Conservation (phyloP, 2,113 vertebrate species). For the Mellivora capensis region DNA sequence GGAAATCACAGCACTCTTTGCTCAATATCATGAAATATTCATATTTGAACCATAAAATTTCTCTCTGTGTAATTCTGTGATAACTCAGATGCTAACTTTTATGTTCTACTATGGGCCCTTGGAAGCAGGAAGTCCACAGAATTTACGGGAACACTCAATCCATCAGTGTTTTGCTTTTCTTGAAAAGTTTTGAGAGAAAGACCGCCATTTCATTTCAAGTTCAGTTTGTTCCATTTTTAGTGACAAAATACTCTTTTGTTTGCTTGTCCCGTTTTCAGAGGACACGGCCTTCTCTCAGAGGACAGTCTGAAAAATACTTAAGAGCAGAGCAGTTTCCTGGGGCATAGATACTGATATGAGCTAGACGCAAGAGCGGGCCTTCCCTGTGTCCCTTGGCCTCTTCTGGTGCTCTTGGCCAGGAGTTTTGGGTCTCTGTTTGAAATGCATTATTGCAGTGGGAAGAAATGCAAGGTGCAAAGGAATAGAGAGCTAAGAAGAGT, state of each 20-base stretch:
- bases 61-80: neutral
- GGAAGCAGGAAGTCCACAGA: neutral
- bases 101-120: neutral
- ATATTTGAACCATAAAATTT: neutral
- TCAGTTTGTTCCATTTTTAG: neutral
- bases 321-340: neutral
- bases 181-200: neutral
- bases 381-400: neutral
- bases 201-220: neutral
- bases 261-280: neutral
- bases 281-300: neutral
- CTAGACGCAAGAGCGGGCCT: neutral
- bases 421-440: neutral
- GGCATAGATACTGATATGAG: neutral
- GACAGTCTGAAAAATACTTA: neutral
- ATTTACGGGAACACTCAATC: neutral
- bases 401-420: neutral
- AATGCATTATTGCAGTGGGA: constrained; percentile 3
- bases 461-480: constrained; percentile 5
- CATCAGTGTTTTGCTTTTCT: neutral
- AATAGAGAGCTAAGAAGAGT: neutral
- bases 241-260: neutral
- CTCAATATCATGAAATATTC: neutral
- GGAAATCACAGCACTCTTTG: neutral
- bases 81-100: constrained; percentile 11